Evolutionary conservation across 2,797 vertebrate species (phyloP), one percentile per base, ranked within the genome.

Genomic region (Tamandua tetradactyla): DNA sequence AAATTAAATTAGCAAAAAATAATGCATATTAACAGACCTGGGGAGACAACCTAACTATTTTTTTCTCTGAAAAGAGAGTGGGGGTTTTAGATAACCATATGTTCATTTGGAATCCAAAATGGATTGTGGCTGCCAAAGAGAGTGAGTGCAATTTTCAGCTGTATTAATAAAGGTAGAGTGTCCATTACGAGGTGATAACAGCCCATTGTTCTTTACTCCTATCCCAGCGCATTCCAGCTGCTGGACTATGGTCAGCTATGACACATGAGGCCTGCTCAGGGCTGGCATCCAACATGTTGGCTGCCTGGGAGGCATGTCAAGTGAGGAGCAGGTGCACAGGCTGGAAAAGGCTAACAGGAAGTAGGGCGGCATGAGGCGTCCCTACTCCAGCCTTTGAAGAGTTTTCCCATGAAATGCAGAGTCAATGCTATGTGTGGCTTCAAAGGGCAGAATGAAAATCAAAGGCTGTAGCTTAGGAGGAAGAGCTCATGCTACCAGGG

Each of bases 91-190:
- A 82, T 74, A 92, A 87, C 80, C 89, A 57, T 86, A 85, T 87
- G 68, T 75, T 96, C 86, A 94, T 90, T 89, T 95, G 72, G 74
- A 93, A 47, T 76, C 57, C 62, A 94, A 95, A 96, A 66, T 75
- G 37, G 57, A 35, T 61, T 85, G 74, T 42, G 66, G 85, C 55
- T 95, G 89, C 89, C 94, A 49, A 62, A 94, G 87, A 95, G 71
- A 94, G 49, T 57, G 87, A 42, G 52, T 59, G 40, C 3, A 27
- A 59, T 75, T 80, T 89, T 74, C 74, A 80, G 72, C 87, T 79
- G 42, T 27, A 78, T 93, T 96, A 89, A 93, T 85, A 85, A 82
- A 68, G 87, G 69, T 40, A 42, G 27, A 68, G 91, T 80, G 93
- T 94, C 87, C 69, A 13, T 32, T 52, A n/a, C 91, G 44, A 89